Evolutionary conservation across 2,888 invertebrate species (phyloP).

Genomic region (Melanostoma mellinum): DNA sequence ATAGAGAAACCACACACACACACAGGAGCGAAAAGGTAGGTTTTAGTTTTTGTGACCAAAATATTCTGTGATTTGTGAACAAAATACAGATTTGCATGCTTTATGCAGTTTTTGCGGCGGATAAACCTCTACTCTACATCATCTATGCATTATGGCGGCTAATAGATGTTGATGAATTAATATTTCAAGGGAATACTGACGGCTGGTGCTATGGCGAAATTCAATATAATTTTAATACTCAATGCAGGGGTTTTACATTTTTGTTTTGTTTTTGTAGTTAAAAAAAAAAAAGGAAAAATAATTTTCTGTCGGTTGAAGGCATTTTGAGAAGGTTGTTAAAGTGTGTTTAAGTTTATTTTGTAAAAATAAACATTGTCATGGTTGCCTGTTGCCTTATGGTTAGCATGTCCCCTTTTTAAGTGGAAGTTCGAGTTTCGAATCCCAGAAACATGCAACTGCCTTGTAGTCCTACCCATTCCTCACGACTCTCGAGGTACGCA

Average conservation of each 20-base stretch:
- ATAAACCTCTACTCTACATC: conserved; percentile 5
- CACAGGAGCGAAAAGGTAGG: conserved; percentile 14
- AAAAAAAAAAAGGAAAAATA: no score
- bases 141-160: background rate
- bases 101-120: background rate
- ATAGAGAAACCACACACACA: conserved; percentile 18
- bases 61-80: conserved; percentile 13
- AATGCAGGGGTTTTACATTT: conserved; percentile 7
- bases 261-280: background rate
- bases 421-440: no score
- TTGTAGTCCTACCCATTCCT: no score
- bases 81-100: conserved; percentile 22
- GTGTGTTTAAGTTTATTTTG: no score
- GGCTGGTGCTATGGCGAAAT: conserved; percentile 17
- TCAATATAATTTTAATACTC: conserved; percentile 6
- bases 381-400: no score
- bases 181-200: conserved; percentile 17
- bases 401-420: no score
- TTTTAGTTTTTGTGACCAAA: conserved; percentile 23
- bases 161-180: conserved; percentile 22
- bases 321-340: no score
- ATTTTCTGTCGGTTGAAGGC: no score
- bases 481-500: no score
- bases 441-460: no score
- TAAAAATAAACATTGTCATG: no score